Percentiles rank a stretch among this genome's conserved stretches.
These are phyloP conservation scores for Ceratothoa steindachneri DNA, from an alignment of 2,888 invertebrate species.

Conservation along the genomic window DNA sequence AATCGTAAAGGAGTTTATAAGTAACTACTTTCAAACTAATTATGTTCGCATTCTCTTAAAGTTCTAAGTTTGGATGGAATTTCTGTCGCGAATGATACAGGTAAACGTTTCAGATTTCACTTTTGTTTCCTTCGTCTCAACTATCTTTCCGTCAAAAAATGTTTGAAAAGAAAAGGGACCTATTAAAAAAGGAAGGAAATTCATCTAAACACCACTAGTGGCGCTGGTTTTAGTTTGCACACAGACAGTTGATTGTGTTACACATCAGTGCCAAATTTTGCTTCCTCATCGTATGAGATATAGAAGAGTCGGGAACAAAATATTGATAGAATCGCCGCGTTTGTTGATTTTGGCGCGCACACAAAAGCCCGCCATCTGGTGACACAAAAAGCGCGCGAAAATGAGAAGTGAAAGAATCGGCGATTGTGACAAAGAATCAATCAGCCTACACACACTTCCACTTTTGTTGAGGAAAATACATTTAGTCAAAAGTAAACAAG, in stretches of 20 bases:
- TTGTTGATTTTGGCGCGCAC: slow-evolving; percentile 44
- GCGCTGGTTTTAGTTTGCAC: slow-evolving; percentile 24
- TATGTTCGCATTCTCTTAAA: too few relatives aligned
- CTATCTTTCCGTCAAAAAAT: too few relatives aligned
- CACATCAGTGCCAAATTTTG: slow-evolving; percentile 2
- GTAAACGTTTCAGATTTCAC: too few relatives aligned
- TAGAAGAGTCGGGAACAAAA: slow-evolving; percentile 40
- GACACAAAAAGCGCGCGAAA: slow-evolving; percentile 46
- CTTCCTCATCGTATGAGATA: background rate
- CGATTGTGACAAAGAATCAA: slow-evolving; percentile 41
- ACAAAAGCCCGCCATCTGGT: slow-evolving; percentile 42
- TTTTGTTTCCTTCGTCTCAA: too few relatives aligned
- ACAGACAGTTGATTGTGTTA: slow-evolving; percentile 1
- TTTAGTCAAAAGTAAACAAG: slow-evolving; percentile 46
- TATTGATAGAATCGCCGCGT: slow-evolving; percentile 43
- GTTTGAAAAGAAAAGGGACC: too few relatives aligned
- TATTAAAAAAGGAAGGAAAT: slow-evolving; percentile 12
- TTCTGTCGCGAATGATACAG: too few relatives aligned
- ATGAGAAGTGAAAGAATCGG: slow-evolving; percentile 46
- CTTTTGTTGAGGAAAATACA: slow-evolving; percentile 45
- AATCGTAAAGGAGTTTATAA: too few relatives aligned
- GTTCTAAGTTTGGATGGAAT: too few relatives aligned
- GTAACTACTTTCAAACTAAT: too few relatives aligned
- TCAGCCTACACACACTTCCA: slow-evolving; percentile 43
- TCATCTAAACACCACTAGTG: slow-evolving; percentile 23